Evolutionary conservation across 2,888 invertebrate genomes (phyloP).

Genomic region (Polydrusus cervinus): DNA sequence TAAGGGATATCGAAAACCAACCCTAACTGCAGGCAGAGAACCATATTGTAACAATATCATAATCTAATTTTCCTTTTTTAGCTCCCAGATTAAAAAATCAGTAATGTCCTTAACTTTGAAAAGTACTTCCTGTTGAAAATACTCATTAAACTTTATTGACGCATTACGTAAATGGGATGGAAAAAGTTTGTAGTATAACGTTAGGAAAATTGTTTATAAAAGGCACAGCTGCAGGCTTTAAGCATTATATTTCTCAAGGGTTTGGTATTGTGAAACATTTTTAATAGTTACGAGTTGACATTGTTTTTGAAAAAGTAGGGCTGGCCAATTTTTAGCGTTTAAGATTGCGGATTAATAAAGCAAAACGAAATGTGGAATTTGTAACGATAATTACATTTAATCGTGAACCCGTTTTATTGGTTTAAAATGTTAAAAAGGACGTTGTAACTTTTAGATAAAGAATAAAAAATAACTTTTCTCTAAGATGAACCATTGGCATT

Average conservation of each 20-base stretch:
- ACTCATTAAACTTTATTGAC: conserved; percentile 13
- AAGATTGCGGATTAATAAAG: too few species aligned
- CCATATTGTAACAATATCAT: not conserved
- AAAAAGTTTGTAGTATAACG: conserved; percentile 11
- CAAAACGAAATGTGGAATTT: too few species aligned
- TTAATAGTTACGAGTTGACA: conserved; percentile 5
- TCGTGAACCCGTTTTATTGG: too few species aligned
- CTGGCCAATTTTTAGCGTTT: not conserved
- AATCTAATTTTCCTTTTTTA: not conserved
- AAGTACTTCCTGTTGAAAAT: conserved; percentile 4
- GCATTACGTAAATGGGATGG: conserved; percentile 14
- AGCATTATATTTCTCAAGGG: conserved; percentile 1
- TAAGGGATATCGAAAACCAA: too few species aligned
- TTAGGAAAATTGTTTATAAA: conserved; percentile 13
- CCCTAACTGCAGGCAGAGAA: too few species aligned
- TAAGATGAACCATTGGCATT: too few species aligned
- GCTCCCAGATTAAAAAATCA: not conserved
- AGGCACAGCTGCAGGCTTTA: conserved; percentile 1
- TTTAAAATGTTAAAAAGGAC: too few species aligned
- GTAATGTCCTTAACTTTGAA: not conserved
- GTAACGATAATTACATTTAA: too few species aligned
- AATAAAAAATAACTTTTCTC: too few species aligned
- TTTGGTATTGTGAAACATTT: not conserved
- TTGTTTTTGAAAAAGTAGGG: not conserved
- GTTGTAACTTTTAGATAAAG: too few species aligned